These are phyloP conservation scores for Pachydiplax longipennis DNA, from an alignment of 2,888 invertebrate genomes.

Conservation along the genomic window DNA sequence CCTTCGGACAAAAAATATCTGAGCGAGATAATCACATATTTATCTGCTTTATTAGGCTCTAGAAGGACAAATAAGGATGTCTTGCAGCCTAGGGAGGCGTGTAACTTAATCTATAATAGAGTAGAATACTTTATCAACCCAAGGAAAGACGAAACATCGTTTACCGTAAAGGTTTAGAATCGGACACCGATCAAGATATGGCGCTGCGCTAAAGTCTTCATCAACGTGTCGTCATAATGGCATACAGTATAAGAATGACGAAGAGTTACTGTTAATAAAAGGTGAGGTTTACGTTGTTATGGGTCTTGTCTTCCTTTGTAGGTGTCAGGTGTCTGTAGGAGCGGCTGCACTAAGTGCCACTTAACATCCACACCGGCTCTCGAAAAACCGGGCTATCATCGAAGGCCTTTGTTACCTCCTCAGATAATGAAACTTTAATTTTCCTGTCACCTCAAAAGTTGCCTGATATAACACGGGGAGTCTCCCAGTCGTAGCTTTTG, in stretches of 20 bases:
- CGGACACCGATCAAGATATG: not conserved
- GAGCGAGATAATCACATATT: too few relatives aligned
- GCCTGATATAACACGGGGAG: not conserved
- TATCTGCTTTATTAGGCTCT: too few relatives aligned
- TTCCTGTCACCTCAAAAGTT: not conserved
- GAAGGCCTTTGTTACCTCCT: not conserved
- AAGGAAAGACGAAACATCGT: not conserved
- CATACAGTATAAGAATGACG: not conserved
- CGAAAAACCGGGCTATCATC: not conserved
- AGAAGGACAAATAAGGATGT: too few relatives aligned
- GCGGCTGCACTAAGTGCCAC: not conserved
- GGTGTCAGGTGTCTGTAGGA: conserved; percentile 10
- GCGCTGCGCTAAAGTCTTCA: not conserved
- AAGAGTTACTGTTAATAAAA: not conserved
- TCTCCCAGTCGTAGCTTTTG: not conserved
- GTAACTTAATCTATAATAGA: not conserved
- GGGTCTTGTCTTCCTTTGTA: not conserved
- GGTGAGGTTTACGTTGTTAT: not conserved
- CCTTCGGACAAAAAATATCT: too few relatives aligned
- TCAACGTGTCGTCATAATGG: not conserved
- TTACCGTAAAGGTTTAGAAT: not conserved
- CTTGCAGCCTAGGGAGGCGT: too few relatives aligned
- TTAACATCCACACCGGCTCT: not conserved
- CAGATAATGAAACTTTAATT: conserved; percentile 29
- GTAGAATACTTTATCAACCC: not conserved